Base-by-base conservation (phyloP, 1,140 invertebrate genomes). In the Dryas iulia region DNA sequence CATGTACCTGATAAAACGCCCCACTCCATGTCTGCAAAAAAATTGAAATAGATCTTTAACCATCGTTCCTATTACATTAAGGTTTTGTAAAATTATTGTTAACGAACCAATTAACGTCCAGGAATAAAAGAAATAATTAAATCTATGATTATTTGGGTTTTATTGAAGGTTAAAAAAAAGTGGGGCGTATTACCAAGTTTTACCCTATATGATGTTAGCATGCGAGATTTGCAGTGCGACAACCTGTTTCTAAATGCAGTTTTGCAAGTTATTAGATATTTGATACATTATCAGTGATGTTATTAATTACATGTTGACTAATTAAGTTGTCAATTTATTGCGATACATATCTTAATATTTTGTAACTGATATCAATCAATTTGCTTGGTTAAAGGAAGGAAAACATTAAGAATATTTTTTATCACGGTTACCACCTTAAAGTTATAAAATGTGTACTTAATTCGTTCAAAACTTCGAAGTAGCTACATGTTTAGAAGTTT, bases 171-270 rank as follows among this genome's bases (percentile, higher is more conserved):
- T n/a, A n/a, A n/a, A n/a, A n/a, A n/a, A n/a, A n/a, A n/a, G n/a
- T n/a, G n/a, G n/a, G n/a, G n/a, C n/a, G n/a, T n/a, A n/a, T n/a
- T n/a, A n/a, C n/a, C n/a, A n/a, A n/a, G n/a, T n/a, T n/a, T n/a
- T n/a, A n/a, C n/a, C n/a, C 8, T 47, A 18, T 3, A 47, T n/a
- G n/a, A 47, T 18, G 14, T 3, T 10, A 14, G 18, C 18, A 58
- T 47, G 66, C 75, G 76, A 79, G 60, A 74, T 69, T 66, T 59
- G 73, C 71, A 66, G 69, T 68, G 63, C 62, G 71, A 80, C 68
- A 69, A 56, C 53, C 53, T 56, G 53, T 56, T 56, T 25, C 53
- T 56, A 0, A 56, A 56, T 56, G 53, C 53, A 56, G 53, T 11
- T 56, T 11, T 24, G 12, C 53, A 26, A 25, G 11, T 56, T 56